Base-by-base conservation (phyloP, 1,140 invertebrate genomes). In the Drosophila nannoptera region DNA sequence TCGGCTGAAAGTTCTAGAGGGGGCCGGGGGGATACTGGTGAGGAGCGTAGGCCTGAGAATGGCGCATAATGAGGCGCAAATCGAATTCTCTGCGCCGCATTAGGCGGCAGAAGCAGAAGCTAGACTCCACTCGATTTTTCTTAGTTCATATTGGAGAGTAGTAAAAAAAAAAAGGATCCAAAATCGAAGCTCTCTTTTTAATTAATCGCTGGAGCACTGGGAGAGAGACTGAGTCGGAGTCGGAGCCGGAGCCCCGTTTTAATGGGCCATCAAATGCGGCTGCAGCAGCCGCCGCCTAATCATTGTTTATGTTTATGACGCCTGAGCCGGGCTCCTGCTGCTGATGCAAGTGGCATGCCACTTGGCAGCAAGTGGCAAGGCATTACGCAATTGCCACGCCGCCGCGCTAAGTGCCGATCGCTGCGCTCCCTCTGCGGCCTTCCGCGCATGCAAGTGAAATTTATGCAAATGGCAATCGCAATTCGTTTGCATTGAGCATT, bases 211-310 rank as follows among this genome's bases (percentile, higher is more conserved):
- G 22, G 22, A 22, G 22, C 22, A 22, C n/a, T n/a, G n/a, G 22
- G 22, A 2, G 22, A 22, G 22, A 3, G 22, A 16, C n/a, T 14
- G 12, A 5, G 32, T 14, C 33, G 68, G 65, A 66, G 53, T 60
- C 54, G 60, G 42, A 73, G 70, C 60, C 67, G 68, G 78, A 29
- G 80, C 80, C 80, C 80, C 80, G 80, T 83, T 83, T 83, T 84
- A 83, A 83, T 83, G 63, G 58, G 48, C 54, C 68, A 70, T 59
- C 68, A 59, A 66, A 67, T 8, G 62, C 68, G 52, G 45, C 38
- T 50, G 46, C 45, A 16, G 43, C 43, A 42, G 60, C 61, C 32
- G 64, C 55, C 43, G 69, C 56, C 69, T 71, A 71, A 71, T 71
- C 64, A 55, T 71, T 71, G 69, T 71, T 71, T 71, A 71, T 67